Conservation (phyloP, 2,888 invertebrate species). For the Lymantria monacha region DNA sequence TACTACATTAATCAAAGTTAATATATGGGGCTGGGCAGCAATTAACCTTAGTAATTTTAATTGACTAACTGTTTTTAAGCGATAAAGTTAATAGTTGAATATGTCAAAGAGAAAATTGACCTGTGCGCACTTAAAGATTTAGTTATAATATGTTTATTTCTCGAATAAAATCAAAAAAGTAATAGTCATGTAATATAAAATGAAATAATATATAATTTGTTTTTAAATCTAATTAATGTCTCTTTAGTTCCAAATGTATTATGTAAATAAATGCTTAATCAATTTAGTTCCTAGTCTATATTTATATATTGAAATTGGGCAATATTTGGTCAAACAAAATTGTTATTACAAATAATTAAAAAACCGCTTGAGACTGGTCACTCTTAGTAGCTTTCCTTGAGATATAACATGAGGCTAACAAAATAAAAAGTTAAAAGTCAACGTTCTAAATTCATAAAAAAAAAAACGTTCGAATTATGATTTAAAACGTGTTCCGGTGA, state of each 20-base stretch:
- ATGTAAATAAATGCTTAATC: too few relatives aligned
- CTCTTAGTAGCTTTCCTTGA: conserved; percentile 16
- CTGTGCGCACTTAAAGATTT: conserved; percentile 39
- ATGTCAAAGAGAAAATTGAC: conserved; percentile 41
- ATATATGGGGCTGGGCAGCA: conserved; percentile 17
- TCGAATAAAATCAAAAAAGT: neutral
- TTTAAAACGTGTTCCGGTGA: conserved; percentile 82
- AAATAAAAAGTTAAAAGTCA: conserved; percentile 62
- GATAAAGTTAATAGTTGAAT: conserved; percentile 20
- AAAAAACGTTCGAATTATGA: conserved; percentile 77
- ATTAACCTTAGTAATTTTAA: conserved; percentile 26
- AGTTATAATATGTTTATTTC: conserved; percentile 22
- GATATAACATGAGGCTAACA: conserved; percentile 19
- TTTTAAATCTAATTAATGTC: too few relatives aligned
- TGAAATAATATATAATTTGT: too few relatives aligned
- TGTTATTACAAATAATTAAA: neutral
- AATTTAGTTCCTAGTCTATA: too few relatives aligned
- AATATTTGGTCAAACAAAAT: too few relatives aligned
- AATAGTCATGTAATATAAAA: too few relatives aligned
- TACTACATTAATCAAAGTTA: conserved; percentile 27
- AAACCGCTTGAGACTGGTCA: conserved; percentile 10
- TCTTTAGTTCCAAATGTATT: too few relatives aligned
- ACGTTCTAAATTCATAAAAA: conserved; percentile 77
- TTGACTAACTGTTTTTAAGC: conserved; percentile 24
- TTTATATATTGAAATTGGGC: too few relatives aligned